Evolutionary conservation across 2,113 vertebrate species (phyloP).

Genomic region (Manacus vitellinus): DNA sequence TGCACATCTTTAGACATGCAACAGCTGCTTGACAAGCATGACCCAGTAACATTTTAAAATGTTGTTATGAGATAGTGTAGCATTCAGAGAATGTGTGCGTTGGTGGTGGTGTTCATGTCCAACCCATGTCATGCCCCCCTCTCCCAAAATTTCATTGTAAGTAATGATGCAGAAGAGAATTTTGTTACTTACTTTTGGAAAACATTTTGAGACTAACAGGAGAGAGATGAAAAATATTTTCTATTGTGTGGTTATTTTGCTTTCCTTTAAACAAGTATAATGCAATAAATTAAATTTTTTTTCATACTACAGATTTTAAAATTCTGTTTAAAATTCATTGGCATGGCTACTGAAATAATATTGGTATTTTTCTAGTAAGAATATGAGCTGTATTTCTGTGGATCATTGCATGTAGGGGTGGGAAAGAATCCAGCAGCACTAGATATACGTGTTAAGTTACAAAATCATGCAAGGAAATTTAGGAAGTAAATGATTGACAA

Average conservation of each 20-base stretch:
- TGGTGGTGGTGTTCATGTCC: not conserved
- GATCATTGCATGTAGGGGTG: not conserved
- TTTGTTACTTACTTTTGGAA: not conserved
- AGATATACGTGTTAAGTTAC: not conserved
- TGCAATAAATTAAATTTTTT: not conserved
- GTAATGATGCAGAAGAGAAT: not conserved
- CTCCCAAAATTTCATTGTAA: not conserved
- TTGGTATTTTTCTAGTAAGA: not conserved
- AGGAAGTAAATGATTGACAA: not conserved
- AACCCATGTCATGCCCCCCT: not conserved
- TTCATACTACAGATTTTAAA: not conserved
- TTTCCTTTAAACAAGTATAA: not conserved
- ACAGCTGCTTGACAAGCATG: not conserved
- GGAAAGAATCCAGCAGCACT: not conserved
- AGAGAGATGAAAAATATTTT: not conserved
- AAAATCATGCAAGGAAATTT: not conserved
- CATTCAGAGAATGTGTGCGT: not conserved
- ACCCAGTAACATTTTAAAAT: not conserved
- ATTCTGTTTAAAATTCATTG: not conserved
- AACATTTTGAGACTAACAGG: not conserved
- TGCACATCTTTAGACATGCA: not conserved
- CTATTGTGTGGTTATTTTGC: not conserved
- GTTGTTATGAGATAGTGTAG: not conserved
- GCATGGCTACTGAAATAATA: not conserved
- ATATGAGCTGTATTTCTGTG: not conserved